phyloP scores from a whole-genome alignment of 2,888 invertebrate genomes.

The Neoscelio sp. region DNA sequence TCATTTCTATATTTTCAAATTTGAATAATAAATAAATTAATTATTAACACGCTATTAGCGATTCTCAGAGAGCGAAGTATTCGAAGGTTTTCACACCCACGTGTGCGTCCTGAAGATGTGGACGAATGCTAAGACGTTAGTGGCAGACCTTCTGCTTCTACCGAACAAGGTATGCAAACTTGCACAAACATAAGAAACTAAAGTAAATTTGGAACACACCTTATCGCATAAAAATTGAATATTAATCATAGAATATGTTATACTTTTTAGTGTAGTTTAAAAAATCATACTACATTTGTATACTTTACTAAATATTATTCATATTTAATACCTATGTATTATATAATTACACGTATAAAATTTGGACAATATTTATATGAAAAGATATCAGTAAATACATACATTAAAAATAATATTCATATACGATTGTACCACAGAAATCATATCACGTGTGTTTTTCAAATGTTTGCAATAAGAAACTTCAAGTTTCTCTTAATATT shows the following conservation, averaged over 20 bases:
- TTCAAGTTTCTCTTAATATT: too few relatives aligned
- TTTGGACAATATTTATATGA: too few relatives aligned
- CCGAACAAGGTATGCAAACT: constrained; percentile 50
- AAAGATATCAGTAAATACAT: too few relatives aligned
- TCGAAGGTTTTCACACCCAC: constrained; percentile 65
- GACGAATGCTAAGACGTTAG: constrained; percentile 43
- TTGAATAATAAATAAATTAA: constrained; percentile 60
- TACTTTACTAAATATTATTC: too few relatives aligned
- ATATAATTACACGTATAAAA: too few relatives aligned
- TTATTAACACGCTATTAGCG: constrained; percentile 29
- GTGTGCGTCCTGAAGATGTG: constrained; percentile 58
- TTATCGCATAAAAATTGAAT: constrained; percentile 22
- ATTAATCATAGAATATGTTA: constrained; percentile 5
- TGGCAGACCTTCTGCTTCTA: constrained; percentile 49
- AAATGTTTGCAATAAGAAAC: too few relatives aligned
- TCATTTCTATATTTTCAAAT: constrained; percentile 35
- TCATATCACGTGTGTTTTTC: too few relatives aligned
- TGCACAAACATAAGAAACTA: constrained; percentile 56
- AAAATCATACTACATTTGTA: too few relatives aligned
- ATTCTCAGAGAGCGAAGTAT: constrained; percentile 33
- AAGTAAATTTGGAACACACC: constrained; percentile 54
- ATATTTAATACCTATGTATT: too few relatives aligned
- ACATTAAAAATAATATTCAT: too few relatives aligned
- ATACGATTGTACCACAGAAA: too few relatives aligned
- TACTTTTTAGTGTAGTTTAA: too few relatives aligned